Base-by-base conservation (phyloP, 2,888 invertebrate species). In the Steinernema carpocapsae region DNA sequence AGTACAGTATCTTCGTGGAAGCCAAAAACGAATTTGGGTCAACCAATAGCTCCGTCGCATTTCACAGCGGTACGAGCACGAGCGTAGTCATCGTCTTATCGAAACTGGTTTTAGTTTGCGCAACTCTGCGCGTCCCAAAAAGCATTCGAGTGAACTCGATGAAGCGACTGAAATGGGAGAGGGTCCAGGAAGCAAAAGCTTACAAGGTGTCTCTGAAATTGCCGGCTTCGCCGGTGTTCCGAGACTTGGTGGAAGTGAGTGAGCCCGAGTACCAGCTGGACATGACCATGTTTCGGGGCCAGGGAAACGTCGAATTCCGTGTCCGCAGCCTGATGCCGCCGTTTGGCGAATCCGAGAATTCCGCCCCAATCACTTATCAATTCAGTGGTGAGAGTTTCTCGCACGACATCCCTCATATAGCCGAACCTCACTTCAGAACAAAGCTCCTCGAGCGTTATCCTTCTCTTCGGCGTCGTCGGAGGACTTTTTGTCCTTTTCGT, bases 1-100 rank as follows among this genome's bases (percentile, higher is more conserved):
- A 75, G 17, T 83, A 84, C 73, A 74, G 78, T 14, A 76, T 84
- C 10, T 76, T 56, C 26, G 64, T 85, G 10, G 82, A 83, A 73
- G 77, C 83, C 17, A 73, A 77, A 10, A 85, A 85, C 72, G 74
- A 76, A 12, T 76, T 77, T 70, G 85, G 85, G 1, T 76, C 77
- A 14, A 79, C 79, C 0, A 78, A 79, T 22, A 78, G 82, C 10
- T 78, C 78, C 6, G 75, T 74, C 14, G 78, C 76, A 22, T 74
- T 76, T 45, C 70, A 79, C 46, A 74, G 77, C 76, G 80, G 82
- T 81, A 37, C 37, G 37, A 37, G 3, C 37, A 10, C 37, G 14
- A 72, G 72, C 71, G 19, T 17, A 24, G n/a, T 32, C 24, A 73
- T 22, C 29, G n/a, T n/a, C 22, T 19, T 14, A 24, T 64, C 29